Base-by-base conservation (phyloP, 2,888 invertebrate genomes). In the Zygaena filipendulae region DNA sequence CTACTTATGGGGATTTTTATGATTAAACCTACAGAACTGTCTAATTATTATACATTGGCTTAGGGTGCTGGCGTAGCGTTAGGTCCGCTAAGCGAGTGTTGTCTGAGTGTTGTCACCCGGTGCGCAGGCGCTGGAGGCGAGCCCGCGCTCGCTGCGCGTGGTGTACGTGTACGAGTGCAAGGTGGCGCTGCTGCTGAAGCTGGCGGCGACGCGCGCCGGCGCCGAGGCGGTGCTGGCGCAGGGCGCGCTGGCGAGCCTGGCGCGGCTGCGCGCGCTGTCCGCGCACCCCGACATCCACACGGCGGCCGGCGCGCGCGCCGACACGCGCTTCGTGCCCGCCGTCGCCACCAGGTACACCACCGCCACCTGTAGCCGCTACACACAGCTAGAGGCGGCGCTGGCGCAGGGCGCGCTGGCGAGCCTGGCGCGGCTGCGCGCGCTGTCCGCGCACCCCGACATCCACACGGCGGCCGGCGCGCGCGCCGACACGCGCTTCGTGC, bases 111-210 rank as follows among this genome's bases (percentile, higher is more conserved):
- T n/a, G n/a, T n/a, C n/a, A n/a, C n/a, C n/a, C n/a, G 12, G 11
- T 30, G 8, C 16, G 5, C 53, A 77, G 53, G 82, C 88, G n/a
- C 50, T 91, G 23, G 86, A 87, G 44, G 84, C 84, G 8, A 82
- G 77, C 38, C 87, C 88, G 0, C 83, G 84, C 25, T 86, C 86
- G 2, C 77, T 95, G 22, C 84, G 90, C 30, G 87, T 88, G 1
- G 67, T 95, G 1, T 95, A 92, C 71, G 84, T 94, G 9, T 95
- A 92, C 67, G 91, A 93, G 60, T 89, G 93, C 0, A 92, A 92
- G 72, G 88, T 95, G 87, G 85, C 90, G 19, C 82, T 92, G 40
- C 77, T 94, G 10, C 81, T 86, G 27, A 83, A 88, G 49, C 77
- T 92, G 45, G 87, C 91, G 0, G 82, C 84, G 4, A 84, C 84